These are phyloP conservation scores for Diplogasteroides magnus DNA, from an alignment of 1,140 invertebrate species.

Conservation along the genomic window DNA sequence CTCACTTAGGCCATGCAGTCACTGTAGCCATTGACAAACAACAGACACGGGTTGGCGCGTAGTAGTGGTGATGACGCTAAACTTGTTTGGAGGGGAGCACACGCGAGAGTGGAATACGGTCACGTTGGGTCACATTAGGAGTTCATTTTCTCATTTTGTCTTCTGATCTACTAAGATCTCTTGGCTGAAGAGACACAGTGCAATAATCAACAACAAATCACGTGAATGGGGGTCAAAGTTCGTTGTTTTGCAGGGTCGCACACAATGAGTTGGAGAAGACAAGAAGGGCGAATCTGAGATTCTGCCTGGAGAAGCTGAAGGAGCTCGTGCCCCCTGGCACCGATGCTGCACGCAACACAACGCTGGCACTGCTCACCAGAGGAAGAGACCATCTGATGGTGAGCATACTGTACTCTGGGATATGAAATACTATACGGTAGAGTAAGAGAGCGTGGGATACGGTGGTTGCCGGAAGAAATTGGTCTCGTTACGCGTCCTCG, in stretches of 20 bases:
- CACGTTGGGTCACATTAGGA: too few relatives aligned
- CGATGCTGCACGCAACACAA: constrained; percentile 48
- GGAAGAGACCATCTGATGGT: constrained; percentile 51
- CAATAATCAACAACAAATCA: neutral
- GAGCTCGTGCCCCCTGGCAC: constrained; percentile 43
- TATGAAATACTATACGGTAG: too few relatives aligned
- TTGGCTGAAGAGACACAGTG: neutral
- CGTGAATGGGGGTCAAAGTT: neutral
- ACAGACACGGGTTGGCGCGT: too few relatives aligned
- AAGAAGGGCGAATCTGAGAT: constrained; percentile 47
- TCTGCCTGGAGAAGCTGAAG: constrained; percentile 46
- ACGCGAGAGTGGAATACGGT: neutral
- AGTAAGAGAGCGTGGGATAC: too few relatives aligned
- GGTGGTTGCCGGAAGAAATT: too few relatives aligned
- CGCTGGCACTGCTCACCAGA: constrained; percentile 48
- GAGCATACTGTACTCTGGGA: constrained; percentile 19
- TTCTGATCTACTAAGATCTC: too few relatives aligned
- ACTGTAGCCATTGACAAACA: too few relatives aligned
- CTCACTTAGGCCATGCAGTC: too few relatives aligned
- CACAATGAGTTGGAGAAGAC: constrained; percentile 55
- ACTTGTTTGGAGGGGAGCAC: neutral
- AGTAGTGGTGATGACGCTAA: neutral
- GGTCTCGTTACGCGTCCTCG: too few relatives aligned
- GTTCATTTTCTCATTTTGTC: too few relatives aligned
- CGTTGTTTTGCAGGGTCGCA: constrained; percentile 43